Evolutionary conservation across 2,113 vertebrate genomes (phyloP).

Genomic region (Accipiter cooperii): DNA sequence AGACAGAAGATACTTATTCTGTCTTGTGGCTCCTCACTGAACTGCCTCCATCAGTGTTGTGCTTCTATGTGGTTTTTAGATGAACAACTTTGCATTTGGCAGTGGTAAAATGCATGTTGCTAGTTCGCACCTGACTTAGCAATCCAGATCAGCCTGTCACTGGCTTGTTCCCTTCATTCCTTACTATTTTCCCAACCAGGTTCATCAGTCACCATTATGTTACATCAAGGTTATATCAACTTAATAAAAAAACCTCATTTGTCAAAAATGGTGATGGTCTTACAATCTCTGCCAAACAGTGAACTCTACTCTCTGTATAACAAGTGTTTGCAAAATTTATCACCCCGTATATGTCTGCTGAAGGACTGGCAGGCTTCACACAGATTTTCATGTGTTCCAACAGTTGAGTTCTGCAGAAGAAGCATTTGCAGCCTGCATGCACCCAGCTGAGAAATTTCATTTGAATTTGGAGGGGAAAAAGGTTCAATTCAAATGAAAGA

Average conservation of each 20-base stretch:
- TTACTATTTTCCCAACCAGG: not conserved
- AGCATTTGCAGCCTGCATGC: not conserved
- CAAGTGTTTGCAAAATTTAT: not conserved
- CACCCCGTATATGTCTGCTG: rapidly evolving
- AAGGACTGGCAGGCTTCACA: not conserved
- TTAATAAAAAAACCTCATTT: not conserved
- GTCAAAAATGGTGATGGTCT: not conserved
- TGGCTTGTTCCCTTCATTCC: not conserved
- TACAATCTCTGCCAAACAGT: not conserved
- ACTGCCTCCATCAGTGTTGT: not conserved
- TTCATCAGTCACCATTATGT: not conserved
- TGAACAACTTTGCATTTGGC: not conserved
- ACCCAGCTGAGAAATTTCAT: not conserved
- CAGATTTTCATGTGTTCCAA: not conserved
- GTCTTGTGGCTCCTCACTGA: not conserved
- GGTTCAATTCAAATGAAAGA: not conserved
- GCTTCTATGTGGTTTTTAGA: not conserved
- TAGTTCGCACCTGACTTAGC: not conserved
- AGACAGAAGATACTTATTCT: not conserved
- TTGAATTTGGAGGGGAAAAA: not conserved
- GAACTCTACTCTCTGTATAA: not conserved
- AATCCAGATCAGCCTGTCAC: not conserved
- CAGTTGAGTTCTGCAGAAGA: not conserved
- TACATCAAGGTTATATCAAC: not conserved
- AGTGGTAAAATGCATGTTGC: not conserved